A percentile compares a stretch with the other conserved stretches of the same genome.
These are phyloP conservation scores for Drosophila quadrilineata DNA, from an alignment of 1,140 invertebrate genomes.

Conservation along the genomic window DNA sequence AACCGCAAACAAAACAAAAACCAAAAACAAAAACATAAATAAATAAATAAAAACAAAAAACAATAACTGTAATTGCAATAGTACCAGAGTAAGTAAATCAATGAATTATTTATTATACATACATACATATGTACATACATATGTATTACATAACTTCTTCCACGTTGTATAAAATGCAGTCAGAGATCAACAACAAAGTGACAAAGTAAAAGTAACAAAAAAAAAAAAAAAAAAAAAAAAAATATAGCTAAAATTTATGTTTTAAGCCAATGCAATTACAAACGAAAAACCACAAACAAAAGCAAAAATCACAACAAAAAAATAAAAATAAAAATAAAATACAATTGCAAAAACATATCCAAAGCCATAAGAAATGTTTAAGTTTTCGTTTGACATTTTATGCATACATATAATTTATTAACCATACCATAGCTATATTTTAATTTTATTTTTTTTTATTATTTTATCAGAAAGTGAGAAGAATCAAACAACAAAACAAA, in stretches of 20 bases:
- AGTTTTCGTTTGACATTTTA: no score
- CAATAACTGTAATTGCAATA: slow-evolving; percentile 60
- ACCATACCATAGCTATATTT: slow-evolving; percentile 7
- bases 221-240: slow-evolving; percentile 10
- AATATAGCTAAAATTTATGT: slow-evolving; percentile 47
- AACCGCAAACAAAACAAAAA: no score
- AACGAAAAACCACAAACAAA: slow-evolving; percentile 1
- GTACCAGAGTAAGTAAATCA: slow-evolving; percentile 75
- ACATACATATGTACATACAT: slow-evolving; percentile 20
- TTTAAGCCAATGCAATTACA: slow-evolving; percentile 17
- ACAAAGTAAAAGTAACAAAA: no score
- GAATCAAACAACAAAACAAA: slow-evolving; percentile 45
- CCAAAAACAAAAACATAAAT: no score
- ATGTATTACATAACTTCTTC: slow-evolving; percentile 26
- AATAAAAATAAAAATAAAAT: no score
- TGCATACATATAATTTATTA: neutral
- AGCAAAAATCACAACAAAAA: no score
- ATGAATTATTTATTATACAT: slow-evolving; percentile 64
- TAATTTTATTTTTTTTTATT: slow-evolving; percentile 13
- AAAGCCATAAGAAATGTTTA: neutral
- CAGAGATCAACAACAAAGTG: no score
- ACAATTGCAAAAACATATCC: slow-evolving; percentile 47
- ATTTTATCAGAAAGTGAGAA: slow-evolving; percentile 61
- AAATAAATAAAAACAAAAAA: no score
- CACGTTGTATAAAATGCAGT: slow-evolving; percentile 29